Evolutionary conservation across 2,888 invertebrate species (phyloP).

Genomic region (Nymphalis urticae): DNA sequence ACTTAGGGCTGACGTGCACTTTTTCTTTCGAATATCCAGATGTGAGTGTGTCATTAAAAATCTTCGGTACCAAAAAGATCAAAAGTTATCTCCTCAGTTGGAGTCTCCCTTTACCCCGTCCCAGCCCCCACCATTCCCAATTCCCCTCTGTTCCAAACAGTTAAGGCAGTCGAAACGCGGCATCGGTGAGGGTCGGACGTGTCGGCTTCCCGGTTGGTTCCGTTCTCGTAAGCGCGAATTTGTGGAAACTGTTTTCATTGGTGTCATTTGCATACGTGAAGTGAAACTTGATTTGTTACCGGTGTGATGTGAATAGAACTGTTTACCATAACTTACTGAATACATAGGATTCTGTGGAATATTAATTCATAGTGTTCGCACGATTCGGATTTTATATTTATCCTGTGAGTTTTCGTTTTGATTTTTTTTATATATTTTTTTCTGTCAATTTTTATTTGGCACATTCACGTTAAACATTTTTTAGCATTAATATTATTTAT

Average conservation of each 20-base stretch:
- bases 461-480: background rate
- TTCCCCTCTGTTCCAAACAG: constrained; percentile 47
- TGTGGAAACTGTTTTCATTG: constrained; percentile 69
- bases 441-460: background rate
- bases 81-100: constrained; percentile 77
- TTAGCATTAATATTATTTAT: background rate
- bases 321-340: constrained; percentile 35
- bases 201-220: constrained; percentile 38
- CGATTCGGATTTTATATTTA: constrained; percentile 40
- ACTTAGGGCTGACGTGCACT: constrained; percentile 68
- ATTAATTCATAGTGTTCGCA: constrained; percentile 37
- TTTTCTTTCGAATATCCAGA: constrained; percentile 76
- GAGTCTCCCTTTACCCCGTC: constrained; percentile 62
- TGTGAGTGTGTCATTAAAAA: constrained; percentile 80
- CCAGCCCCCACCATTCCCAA: constrained; percentile 59
- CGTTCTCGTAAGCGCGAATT: constrained; percentile 55
- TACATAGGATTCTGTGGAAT: constrained; percentile 41
- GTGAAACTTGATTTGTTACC: constrained; percentile 69
- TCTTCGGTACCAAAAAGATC: constrained; percentile 78
- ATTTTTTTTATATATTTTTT: constrained; percentile 14
- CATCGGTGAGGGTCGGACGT: constrained; percentile 58
- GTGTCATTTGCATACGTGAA: constrained; percentile 72
- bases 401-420: constrained; percentile 38
- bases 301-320: constrained; percentile 62
- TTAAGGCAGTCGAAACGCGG: constrained; percentile 65